Evolutionary conservation across 2,888 invertebrate species (phyloP), one percentile per base, ranked within the genome.

Genomic region (Diarsia dahlii): DNA sequence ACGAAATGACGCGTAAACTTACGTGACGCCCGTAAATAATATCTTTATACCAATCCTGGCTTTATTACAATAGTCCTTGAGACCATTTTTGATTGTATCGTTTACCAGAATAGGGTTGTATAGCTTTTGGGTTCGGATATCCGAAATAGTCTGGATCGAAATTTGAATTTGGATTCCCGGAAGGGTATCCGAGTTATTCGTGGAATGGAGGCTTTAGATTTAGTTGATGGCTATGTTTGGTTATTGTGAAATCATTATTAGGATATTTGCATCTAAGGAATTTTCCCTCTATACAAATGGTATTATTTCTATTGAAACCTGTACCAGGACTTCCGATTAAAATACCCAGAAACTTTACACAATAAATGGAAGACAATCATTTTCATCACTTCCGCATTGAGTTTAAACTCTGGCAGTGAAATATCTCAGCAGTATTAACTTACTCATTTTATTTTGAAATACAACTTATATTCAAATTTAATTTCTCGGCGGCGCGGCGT

Each of bases 1-100:
- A 74, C 82, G 91, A 91, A 92, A 91, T 92, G 92, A 92, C 76
- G 89, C 92, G 91, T 90, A 89, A 91, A 91, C 88, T 89, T 88
- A 87, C 87, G 89, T 88, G 88, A 87, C 87, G 84, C 52, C 87
- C 88, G 84, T 87, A 87, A 88, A 87, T 86, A 82, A 84, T 86
- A 88, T 82, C 75, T 82, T 68, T 84, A 83, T 77, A 81, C 84
- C 79, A 87, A 84, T 80, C 79, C 86, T 87, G 78, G 74, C 86
- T 87, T 86, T 91, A 89, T 87, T 50, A 70, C 74, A 64, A 77
- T 78, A 81, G 75, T 62, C 81, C 87, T 87, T 85, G 79, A 82
- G 82, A 62, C 66, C 83, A 82, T 83, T 85, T 87, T 89, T 75
- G 80, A 87, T 85, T 85, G 82, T 78, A 74, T 80, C 66, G 66